phyloP scores from a whole-genome alignment of 2,797 vertebrate species.

The Centroberyx gerrardi region DNA sequence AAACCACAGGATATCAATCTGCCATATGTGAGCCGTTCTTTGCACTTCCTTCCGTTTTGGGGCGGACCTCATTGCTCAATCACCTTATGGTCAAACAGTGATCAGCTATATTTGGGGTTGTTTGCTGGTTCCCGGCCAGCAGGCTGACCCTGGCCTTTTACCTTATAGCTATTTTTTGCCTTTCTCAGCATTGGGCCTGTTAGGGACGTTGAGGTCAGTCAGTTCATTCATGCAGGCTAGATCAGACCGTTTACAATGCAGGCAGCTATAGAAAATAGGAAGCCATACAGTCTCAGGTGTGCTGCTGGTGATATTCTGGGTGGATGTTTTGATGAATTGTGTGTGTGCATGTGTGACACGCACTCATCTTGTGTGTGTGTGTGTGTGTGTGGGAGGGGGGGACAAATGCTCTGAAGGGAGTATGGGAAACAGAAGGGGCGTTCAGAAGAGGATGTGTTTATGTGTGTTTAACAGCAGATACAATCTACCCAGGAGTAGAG shows the following conservation, averaged over 20 bases:
- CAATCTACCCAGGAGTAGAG: constrained; percentile 43
- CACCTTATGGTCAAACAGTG: constrained; percentile 46
- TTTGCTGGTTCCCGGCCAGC: constrained; percentile 6
- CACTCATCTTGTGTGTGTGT: background rate
- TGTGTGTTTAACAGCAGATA: constrained; percentile 64
- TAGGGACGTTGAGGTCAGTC: background rate
- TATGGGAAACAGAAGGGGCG: constrained; percentile 31
- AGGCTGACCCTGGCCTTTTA: constrained; percentile 26
- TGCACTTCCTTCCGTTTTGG: constrained; percentile 47
- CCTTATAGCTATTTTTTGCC: constrained; percentile 20
- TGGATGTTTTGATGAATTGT: background rate
- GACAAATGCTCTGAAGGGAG: constrained; percentile 22
- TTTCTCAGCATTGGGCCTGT: background rate
- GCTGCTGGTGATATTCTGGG: background rate
- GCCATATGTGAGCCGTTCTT: constrained; percentile 57
- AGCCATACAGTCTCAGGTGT: background rate
- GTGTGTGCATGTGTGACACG: background rate
- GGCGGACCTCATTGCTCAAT: constrained; percentile 51
- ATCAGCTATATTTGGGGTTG: constrained; percentile 51
- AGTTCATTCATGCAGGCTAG: background rate
- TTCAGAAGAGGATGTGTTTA: constrained; percentile 58
- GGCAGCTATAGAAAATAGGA: background rate
- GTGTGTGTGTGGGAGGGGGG: constrained; percentile 2
- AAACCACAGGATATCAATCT: constrained; percentile 68
- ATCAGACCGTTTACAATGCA: background rate